Evolutionary conservation across 64 coral and sea anemone species (phyloP), one percentile per base, ranked within the genome.

Genomic region (Stylophora pistillata): DNA sequence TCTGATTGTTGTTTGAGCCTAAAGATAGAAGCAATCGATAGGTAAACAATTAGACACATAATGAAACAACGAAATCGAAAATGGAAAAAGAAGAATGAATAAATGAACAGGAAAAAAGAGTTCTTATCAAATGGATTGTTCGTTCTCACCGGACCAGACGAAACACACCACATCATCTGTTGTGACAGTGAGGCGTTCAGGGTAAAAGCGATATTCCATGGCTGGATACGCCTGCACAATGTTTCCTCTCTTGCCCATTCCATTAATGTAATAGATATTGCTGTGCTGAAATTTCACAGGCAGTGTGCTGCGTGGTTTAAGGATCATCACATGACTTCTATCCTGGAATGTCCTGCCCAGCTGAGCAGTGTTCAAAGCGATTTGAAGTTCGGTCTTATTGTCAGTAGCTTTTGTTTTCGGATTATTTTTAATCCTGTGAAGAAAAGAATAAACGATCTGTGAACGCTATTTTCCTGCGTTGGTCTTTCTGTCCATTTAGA

Each of bases 161-260:
- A 88, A 88, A 78, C 86, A 88, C 23, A 88, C 41, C 13, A 88
- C 58, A 78, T 88, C 86, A 21, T 88, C 32, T 29, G 73, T 78
- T 28, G 86, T 88, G 41, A 88, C 74, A n/a, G 23, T 52, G 26
- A 88, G 41, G 74, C 86, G 86, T 31, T 88, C 86, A 69, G 86
- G 86, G 65, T 41, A 41, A 58, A 88, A 88, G 56, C 86, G 86
- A 88, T 88, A 88, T 77, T 88, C 86, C 86, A 88, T 88, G 74
- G 86, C 86, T 6, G 86, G 86, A 78, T 88, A 88, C 47, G 86
- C 52, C 74, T 88, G 86, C 73, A 88, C 86, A 47, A 88, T 88
- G 72, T 88, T 88, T 65, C 86, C 86, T 78, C 86, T 88, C 74
- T 88, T 88, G 47, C 86, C 86, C 86, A 88, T 88, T 88, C 86